Evolutionary conservation across 2,113 vertebrate species (phyloP).

Genomic region (Myanophis thanlyinensis): DNA sequence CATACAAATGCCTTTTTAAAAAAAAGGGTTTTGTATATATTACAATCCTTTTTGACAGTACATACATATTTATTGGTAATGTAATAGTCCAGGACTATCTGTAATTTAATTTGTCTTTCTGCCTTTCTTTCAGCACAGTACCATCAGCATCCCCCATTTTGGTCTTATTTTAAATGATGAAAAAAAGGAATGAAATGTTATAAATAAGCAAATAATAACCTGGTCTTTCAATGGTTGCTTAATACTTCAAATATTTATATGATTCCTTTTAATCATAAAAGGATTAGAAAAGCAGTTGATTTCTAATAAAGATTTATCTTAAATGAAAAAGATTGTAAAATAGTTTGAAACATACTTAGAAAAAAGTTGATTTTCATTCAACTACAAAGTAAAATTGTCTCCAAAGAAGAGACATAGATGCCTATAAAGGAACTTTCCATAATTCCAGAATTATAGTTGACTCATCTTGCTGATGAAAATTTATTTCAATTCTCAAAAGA

Average conservation of each 20-base stretch:
- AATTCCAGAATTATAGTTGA: not conserved
- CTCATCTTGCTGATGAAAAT: not conserved
- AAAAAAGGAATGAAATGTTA: not conserved
- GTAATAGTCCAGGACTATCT: not conserved
- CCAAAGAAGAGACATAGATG: not conserved
- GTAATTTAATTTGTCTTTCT: not conserved
- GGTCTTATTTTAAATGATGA: not conserved
- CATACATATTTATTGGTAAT: too few species aligned
- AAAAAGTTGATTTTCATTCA: not conserved
- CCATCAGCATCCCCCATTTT: not conserved
- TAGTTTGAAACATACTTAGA: not conserved
- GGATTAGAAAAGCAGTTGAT: not conserved
- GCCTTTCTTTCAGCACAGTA: not conserved
- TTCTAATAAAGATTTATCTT: not conserved
- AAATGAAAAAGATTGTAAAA: not conserved
- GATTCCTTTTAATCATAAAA: not conserved
- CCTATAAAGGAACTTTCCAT: not conserved
- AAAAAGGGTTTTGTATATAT: too few species aligned
- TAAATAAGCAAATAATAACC: not conserved
- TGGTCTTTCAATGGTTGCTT: not conserved
- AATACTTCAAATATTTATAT: not conserved
- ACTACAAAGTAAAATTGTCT: not conserved
- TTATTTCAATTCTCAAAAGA: not conserved
- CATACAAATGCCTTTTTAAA: too few species aligned
- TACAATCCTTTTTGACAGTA: too few species aligned